Evolutionary conservation across 1,140 invertebrate species (phyloP).

Genomic region (Diachasmimorpha longicaudata): DNA sequence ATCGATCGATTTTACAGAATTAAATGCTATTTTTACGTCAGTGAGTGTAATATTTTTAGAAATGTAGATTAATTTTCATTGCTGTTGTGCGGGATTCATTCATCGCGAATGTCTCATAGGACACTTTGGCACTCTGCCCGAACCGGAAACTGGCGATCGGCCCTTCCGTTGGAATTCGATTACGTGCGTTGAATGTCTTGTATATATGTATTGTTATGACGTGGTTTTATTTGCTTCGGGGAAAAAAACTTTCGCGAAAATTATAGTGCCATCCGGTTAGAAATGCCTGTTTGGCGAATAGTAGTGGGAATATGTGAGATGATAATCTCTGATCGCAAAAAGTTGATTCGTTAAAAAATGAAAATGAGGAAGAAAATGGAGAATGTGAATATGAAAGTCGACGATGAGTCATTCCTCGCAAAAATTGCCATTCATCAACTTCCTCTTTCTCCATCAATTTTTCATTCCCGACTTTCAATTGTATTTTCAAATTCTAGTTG

Average conservation of each 20-base stretch:
- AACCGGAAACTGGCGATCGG: slow-evolving; percentile 27
- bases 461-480: background rate
- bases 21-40: background rate
- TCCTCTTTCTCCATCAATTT: background rate
- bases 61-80: background rate
- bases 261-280: no score
- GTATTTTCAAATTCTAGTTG: background rate
- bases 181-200: slow-evolving; percentile 9
- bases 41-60: no score
- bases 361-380: no score
- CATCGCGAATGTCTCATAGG: background rate
- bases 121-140: slow-evolving; percentile 22
- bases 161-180: slow-evolving; percentile 26
- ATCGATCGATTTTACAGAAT: background rate
- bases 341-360: no score
- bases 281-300: no score
- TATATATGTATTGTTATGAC: background rate
- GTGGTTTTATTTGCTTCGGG: background rate
- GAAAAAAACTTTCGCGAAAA: background rate
- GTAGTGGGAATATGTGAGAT: no score
- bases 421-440: no score
- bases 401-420: no score
- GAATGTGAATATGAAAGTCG: no score
- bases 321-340: no score
- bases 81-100: background rate